A percentile compares a stretch with the other conserved stretches of the same genome.
Evolutionary conservation across 1,140 invertebrate genomes (phyloP).

Genomic region (Sipha flava): DNA sequence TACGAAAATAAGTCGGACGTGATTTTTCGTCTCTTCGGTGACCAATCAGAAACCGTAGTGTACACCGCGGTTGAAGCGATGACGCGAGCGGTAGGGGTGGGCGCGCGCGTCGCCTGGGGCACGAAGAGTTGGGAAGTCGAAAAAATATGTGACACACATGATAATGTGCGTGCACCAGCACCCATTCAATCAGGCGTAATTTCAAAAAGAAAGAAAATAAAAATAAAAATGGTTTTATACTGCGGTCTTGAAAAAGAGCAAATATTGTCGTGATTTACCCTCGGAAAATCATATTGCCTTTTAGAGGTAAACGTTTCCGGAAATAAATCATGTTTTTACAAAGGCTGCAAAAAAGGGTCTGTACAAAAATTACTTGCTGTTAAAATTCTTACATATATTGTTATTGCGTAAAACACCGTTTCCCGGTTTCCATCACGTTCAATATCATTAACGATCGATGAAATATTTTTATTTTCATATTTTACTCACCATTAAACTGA

Average conservation of each 20-base stretch:
- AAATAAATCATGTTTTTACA: background rate
- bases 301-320: background rate
- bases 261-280: background rate
- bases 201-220: background rate
- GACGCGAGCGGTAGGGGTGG: too few species aligned
- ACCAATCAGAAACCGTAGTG: background rate
- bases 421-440: background rate
- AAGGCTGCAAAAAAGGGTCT: background rate
- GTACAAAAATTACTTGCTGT: background rate
- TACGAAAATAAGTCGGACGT: too few species aligned
- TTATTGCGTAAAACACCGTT: background rate
- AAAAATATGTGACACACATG: slow-evolving; percentile 9
- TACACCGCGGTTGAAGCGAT: too few species aligned
- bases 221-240: background rate
- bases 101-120: background rate
- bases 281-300: background rate
- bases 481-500: too few species aligned
- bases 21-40: background rate
- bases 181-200: slow-evolving; percentile 9
- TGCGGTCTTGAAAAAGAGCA: slow-evolving; percentile 22
- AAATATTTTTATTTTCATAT: too few species aligned
- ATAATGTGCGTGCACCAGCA: background rate
- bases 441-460: too few species aligned
- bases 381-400: slow-evolving; percentile 1
- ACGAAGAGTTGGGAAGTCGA: background rate